phyloP scores from a whole-genome alignment of 2,888 invertebrate genomes.

The Strigamia crassipes region DNA sequence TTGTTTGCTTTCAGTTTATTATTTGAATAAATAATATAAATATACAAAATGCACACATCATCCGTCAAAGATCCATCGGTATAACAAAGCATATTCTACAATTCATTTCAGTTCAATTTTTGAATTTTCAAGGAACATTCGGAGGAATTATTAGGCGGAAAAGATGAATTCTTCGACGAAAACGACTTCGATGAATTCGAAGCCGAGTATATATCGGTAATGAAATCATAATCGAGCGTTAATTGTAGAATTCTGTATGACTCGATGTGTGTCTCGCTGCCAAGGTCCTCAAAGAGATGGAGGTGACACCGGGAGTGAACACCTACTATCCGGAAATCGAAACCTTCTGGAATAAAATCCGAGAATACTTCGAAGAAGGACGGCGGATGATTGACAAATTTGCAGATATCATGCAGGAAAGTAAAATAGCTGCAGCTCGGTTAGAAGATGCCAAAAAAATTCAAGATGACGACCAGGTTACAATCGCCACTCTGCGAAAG shows the following conservation, averaged over 20 bases:
- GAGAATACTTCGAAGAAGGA: conserved; percentile 41
- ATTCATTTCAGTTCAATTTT: background rate
- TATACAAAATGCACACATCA: background rate
- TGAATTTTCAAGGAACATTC: background rate
- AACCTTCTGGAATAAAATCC: conserved; percentile 19
- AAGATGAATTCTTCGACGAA: conserved; percentile 20
- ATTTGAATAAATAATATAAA: too few species aligned
- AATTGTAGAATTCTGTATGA: background rate
- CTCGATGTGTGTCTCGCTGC: background rate
- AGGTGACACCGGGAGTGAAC: background rate
- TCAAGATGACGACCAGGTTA: conserved; percentile 44
- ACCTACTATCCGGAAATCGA: conserved; percentile 34
- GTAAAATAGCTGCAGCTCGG: background rate
- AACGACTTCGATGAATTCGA: conserved; percentile 34
- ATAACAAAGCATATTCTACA: background rate
- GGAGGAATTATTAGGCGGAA: background rate
- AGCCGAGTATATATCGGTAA: background rate
- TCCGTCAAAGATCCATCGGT: background rate
- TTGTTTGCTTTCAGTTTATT: background rate
- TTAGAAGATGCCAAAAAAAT: background rate
- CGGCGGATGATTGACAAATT: conserved; percentile 14
- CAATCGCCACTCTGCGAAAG: conserved; percentile 23
- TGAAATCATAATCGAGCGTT: background rate
- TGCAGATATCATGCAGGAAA: background rate
- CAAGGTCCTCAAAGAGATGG: conserved; percentile 16